Evolutionary conservation across 35 echinoderm and acorn worm species (phyloP).

Genomic region (Nesometra sesokonis): DNA sequence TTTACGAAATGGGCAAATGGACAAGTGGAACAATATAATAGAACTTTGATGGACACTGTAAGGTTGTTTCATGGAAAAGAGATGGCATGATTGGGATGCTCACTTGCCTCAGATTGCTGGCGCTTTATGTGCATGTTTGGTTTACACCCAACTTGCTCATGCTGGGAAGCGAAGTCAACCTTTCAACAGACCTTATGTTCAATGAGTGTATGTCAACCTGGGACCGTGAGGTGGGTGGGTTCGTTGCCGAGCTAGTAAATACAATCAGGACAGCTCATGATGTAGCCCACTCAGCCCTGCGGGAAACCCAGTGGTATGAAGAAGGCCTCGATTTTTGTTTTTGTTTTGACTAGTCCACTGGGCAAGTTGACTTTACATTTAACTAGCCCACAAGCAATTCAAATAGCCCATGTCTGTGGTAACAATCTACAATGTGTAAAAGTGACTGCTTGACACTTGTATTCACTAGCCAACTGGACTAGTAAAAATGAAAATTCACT

Average conservation of each 20-base stretch:
- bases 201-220: neutral
- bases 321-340: too few relatives aligned
- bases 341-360: too few relatives aligned
- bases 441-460: too few relatives aligned
- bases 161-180: conserved; percentile 6
- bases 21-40: neutral
- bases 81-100: neutral
- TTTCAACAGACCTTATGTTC: neutral
- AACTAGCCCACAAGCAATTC: too few relatives aligned
- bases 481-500: too few relatives aligned
- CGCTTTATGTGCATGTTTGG: neutral
- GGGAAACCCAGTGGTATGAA: too few relatives aligned
- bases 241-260: neutral
- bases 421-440: too few relatives aligned
- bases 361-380: too few relatives aligned
- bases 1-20: conserved; percentile 5
- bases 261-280: neutral
- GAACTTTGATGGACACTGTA: conserved; percentile 10
- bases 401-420: too few relatives aligned
- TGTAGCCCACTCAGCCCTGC: too few relatives aligned
- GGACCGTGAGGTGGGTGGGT: neutral
- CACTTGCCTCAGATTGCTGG: conserved; percentile 7
- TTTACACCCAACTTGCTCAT: neutral
- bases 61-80: neutral
- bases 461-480: too few relatives aligned